A percentile compares a stretch with the other conserved stretches of the same genome.
These are phyloP conservation scores for Centropristis striata DNA, from an alignment of 2,113 vertebrate species.

Conservation along the genomic window DNA sequence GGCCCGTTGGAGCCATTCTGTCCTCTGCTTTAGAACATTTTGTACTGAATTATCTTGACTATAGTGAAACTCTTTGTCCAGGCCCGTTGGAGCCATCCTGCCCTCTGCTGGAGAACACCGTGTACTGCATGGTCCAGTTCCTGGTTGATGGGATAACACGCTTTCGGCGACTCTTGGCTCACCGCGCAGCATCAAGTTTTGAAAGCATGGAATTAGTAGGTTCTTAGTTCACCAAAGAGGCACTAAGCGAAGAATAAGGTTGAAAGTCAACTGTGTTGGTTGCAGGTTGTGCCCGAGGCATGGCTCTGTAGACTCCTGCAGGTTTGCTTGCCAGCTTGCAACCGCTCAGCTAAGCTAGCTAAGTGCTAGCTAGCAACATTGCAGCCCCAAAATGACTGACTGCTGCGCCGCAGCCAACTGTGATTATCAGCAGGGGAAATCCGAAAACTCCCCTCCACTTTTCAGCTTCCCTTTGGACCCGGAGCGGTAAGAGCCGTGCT, in stretches of 20 bases:
- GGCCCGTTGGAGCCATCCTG: not conserved
- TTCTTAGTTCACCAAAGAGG: slow-evolving; percentile 44
- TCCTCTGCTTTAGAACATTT: no score
- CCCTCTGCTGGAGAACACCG: slow-evolving; percentile 59
- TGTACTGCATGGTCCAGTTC: slow-evolving; percentile 64
- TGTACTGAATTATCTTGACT: slow-evolving; percentile 44
- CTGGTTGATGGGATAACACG: slow-evolving; percentile 80
- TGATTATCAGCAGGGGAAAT: slow-evolving; percentile 82
- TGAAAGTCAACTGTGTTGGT: slow-evolving; percentile 5
- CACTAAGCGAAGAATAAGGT: slow-evolving; percentile 1
- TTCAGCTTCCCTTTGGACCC: slow-evolving; percentile 88
- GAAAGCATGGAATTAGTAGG: slow-evolving; percentile 70
- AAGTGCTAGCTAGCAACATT: slow-evolving; percentile 75
- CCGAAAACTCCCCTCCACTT: slow-evolving; percentile 85
- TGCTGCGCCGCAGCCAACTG: slow-evolving; percentile 94
- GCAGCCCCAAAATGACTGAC: slow-evolving; percentile 90
- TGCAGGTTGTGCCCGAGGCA: slow-evolving; percentile 61
- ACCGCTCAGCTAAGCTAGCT: slow-evolving; percentile 78
- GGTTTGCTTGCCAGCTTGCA: slow-evolving; percentile 71
- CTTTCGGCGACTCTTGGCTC: slow-evolving; percentile 71
- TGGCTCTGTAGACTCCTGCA: slow-evolving; percentile 70
- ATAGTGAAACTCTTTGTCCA: not conserved
- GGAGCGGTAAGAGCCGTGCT: slow-evolving; percentile 82
- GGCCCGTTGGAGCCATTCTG: no score
- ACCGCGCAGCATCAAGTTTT: slow-evolving; percentile 80